phyloP scores from a whole-genome alignment of 1,140 invertebrate species.

The Papilio machaon region DNA sequence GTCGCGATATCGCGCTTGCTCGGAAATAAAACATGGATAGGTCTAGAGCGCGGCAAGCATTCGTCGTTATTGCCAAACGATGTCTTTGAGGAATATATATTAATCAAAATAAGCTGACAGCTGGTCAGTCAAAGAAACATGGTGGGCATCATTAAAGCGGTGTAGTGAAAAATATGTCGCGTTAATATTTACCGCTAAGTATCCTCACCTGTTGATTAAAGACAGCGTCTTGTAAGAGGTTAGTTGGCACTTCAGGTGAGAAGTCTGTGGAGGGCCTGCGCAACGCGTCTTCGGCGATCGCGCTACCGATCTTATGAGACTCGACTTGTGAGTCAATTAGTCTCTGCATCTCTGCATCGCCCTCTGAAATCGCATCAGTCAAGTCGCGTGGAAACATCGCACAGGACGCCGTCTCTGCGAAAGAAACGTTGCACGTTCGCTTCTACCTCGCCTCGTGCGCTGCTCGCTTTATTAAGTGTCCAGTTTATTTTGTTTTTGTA shows the following conservation, averaged over 20 bases:
- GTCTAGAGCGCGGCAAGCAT: too few species aligned
- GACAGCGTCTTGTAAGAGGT: slow-evolving; percentile 63
- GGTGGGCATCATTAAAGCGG: too few species aligned
- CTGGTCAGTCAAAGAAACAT: too few species aligned
- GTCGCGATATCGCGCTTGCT: too few species aligned
- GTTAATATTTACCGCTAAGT: background rate
- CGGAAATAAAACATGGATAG: too few species aligned
- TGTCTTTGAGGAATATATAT: too few species aligned
- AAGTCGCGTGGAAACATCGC: slow-evolving; percentile 1
- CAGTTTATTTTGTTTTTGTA: background rate
- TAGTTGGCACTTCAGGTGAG: slow-evolving; percentile 61
- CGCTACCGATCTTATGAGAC: slow-evolving; percentile 90
- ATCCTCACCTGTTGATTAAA: slow-evolving; percentile 61
- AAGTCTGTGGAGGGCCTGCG: slow-evolving; percentile 80
- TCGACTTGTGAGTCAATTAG: slow-evolving; percentile 89
- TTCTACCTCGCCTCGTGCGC: background rate
- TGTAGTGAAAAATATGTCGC: too few species aligned
- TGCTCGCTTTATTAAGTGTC: background rate
- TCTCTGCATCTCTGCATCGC: slow-evolving; percentile 85
- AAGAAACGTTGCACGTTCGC: slow-evolving; percentile 37
- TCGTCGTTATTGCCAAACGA: too few species aligned
- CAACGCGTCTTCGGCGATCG: slow-evolving; percentile 89
- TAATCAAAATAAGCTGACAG: too few species aligned
- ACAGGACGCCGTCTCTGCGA: slow-evolving; percentile 32
- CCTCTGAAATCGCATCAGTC: slow-evolving; percentile 56